A percentile compares a stretch with the other conserved stretches of the same genome.
Evolutionary conservation across 2,888 invertebrate species (phyloP).

Genomic region (Rhagophthalmus giganteus): DNA sequence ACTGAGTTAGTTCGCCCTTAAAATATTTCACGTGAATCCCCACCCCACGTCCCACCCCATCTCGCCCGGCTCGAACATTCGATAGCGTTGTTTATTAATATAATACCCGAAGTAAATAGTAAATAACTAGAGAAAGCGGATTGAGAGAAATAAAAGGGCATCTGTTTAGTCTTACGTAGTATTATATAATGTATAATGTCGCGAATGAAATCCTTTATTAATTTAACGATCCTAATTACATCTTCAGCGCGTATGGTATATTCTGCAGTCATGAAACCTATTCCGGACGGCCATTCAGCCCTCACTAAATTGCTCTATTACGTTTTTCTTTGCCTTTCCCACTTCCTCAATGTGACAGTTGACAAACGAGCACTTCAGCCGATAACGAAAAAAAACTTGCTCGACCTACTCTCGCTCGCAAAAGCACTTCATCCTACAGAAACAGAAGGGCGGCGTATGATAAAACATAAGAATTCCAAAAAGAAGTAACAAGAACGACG

Average conservation of each 20-base stretch:
- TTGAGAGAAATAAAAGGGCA: no score
- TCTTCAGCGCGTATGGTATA: constrained; percentile 6
- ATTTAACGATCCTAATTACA: constrained; percentile 23
- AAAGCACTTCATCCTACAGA: constrained; percentile 13
- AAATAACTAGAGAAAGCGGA: no score
- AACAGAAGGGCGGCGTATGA: constrained; percentile 17
- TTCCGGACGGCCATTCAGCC: constrained; percentile 16
- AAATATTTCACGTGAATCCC: constrained; percentile 3
- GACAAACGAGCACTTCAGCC: constrained; percentile 32
- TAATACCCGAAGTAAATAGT: no score
- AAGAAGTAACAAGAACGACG: constrained; percentile 18
- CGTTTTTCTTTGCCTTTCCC: constrained; percentile 22
- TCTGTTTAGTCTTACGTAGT: no score
- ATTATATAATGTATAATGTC: no score
- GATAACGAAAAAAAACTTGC: constrained; percentile 24
- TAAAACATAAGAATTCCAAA: constrained; percentile 15
- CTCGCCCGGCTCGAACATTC: no score
- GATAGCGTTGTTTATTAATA: no score
- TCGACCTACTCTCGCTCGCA: constrained; percentile 12
- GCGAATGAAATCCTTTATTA: no score
- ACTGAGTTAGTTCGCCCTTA: constrained; percentile 5
- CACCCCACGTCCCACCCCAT: no score
- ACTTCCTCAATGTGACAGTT: constrained; percentile 32
- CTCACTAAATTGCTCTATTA: constrained; percentile 26
- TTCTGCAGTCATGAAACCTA: constrained; percentile 17